Evolutionary conservation across 2,797 vertebrate species (phyloP).

Genomic region (Acrocephalus scirpaceus): DNA sequence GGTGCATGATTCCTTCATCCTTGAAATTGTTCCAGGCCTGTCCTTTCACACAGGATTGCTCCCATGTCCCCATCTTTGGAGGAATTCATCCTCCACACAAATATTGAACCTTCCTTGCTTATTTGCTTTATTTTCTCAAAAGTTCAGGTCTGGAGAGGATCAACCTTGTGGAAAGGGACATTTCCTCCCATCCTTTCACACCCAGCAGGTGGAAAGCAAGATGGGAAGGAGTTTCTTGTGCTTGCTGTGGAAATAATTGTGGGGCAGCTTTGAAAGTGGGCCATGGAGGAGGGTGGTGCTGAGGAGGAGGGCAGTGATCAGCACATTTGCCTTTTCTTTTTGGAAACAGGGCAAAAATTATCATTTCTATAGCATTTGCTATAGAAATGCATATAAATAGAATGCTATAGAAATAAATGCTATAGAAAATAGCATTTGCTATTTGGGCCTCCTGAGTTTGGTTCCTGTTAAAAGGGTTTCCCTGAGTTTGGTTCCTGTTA

Average conservation of each 20-base stretch:
- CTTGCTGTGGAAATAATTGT: background rate
- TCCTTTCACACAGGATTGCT: too few relatives aligned
- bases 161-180: background rate
- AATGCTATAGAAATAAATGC: too few relatives aligned
- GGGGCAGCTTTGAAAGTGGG: background rate
- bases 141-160: background rate
- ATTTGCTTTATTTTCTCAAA: background rate
- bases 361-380: rapidly evolving
- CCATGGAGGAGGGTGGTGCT: background rate
- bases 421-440: too few relatives aligned
- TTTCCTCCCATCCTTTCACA: background rate
- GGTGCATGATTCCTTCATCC: too few relatives aligned
- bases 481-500: too few relatives aligned
- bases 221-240: background rate
- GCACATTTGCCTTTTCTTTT: background rate
- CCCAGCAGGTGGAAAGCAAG: background rate
- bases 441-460: background rate
- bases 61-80: too few relatives aligned
- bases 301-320: background rate
- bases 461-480: too few relatives aligned
- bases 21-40: too few relatives aligned
- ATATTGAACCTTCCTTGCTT: background rate
- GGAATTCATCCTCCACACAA: too few relatives aligned
- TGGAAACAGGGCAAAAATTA: background rate
- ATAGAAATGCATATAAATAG: too few relatives aligned